Base-by-base conservation (phyloP, 1,140 invertebrate genomes). In the Drosophila arizonae region DNA sequence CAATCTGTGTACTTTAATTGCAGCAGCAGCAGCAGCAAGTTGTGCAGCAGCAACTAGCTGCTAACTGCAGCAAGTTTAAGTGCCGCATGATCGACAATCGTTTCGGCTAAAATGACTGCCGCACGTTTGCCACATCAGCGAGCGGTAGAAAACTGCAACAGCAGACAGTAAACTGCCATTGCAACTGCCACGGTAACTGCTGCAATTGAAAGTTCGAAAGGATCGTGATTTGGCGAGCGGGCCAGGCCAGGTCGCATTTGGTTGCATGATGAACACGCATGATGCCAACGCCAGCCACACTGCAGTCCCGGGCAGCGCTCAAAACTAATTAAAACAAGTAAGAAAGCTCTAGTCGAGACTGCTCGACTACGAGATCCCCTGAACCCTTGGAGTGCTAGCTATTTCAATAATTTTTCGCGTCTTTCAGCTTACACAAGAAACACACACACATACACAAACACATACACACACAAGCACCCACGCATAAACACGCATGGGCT, bases 61-160 rank as follows among this genome's bases (percentile, higher is more conserved):
- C 26, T 78, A 79, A 70, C 76, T 75, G 63, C 54, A 52, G 63
- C 54, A 57, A 54, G 33, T 67, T 56, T 65, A 72, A 70, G 50
- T 71, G 50, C 45, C 52, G 64, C 79, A 78, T 90, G 89, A 91
- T 91, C 89, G 89, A 81, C 90, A 91, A 85, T 85, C 90, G 79
- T 90, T 91, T 81, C 15, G 60, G 36, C 72, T 72, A 75, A 91
- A 91, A 91, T 90, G 77, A 78, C 90, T 84, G 74, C 50, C 63
- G 90, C 90, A 91, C 90, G 90, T 82, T 90, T 90, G 82, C 50
- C 81, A 73, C 86, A 86, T 90, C 78, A 90, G 72, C 58, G 54
- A 21, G 64, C 64, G 2, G 4, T 6, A 2, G 56, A 39, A 17
- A 21, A 36, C 46, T 21, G 21, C 17, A 62, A 70, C 69, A 50